Percentiles rank a stretch among this genome's conserved stretches.
phyloP scores from a whole-genome alignment of 2,113 vertebrate genomes.

The Perognathus longimembris region DNA sequence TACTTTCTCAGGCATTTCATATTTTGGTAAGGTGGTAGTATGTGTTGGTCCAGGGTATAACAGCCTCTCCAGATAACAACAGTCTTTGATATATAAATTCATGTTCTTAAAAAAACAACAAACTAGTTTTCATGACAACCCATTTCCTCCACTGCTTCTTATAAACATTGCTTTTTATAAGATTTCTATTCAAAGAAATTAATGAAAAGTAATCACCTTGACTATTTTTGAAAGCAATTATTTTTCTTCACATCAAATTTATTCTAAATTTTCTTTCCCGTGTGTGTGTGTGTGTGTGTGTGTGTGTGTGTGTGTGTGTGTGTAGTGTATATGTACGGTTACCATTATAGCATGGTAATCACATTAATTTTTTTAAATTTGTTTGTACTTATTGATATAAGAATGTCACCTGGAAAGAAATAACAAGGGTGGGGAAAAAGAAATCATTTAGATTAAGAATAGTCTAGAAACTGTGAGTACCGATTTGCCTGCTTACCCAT shows the following conservation, averaged over 20 bases:
- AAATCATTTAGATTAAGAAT: neutral
- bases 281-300: neutral
- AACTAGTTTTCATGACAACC: neutral
- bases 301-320: neutral
- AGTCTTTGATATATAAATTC: neutral
- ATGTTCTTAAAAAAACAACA: conserved; percentile 28
- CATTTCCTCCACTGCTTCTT: neutral
- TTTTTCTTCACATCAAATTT: conserved; percentile 21
- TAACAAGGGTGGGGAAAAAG: neutral
- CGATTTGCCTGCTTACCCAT: neutral
- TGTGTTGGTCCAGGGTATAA: neutral
- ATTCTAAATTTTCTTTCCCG: conserved; percentile 6
- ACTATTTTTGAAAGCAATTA: neutral
- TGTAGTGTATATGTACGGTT: neutral
- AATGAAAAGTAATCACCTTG: conserved; percentile 11
- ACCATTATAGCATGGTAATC: neutral
- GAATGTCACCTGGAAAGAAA: neutral
- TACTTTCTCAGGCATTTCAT: neutral
- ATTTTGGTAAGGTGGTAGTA: neutral
- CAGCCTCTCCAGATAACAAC: neutral
- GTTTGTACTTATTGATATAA: neutral
- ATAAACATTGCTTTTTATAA: conserved; percentile 7
- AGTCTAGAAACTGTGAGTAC: neutral
- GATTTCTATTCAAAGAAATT: conserved; percentile 24
- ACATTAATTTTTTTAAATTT: neutral